Base-by-base conservation (phyloP, 2,797 vertebrate genomes). In the Oophaga sylvatica region DNA sequence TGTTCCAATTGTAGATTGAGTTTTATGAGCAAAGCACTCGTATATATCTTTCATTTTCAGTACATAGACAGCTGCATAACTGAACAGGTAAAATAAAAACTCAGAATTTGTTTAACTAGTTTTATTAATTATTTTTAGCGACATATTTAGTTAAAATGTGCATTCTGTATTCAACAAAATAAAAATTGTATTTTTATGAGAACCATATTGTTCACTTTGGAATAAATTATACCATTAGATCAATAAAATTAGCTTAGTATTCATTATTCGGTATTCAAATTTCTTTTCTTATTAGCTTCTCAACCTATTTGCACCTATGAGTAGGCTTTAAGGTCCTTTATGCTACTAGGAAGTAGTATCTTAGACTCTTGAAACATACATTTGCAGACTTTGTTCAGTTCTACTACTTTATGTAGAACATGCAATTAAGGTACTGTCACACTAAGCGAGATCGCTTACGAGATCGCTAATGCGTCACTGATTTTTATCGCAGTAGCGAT, bases 1-100 rank as follows among this genome's bases (percentile, higher is more conserved):
- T 93, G 92, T 90, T 93, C 92, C 90, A 92, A 89, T 93, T 94
- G 91, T 91, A 87, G 88, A 79, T 79, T 81, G 22, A 67, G 29
- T 83, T 78, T 81, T 77, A 71, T 78, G 22, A 89, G 41, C 16
- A 76, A 45, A 59, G 48, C 78, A 78, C 35, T 62, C 41, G 8
- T 56, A 81, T 86, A 89, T 86, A 84, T 71, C 84, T 80, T 89
- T 82, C 15, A 85, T 81, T 35, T 73, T 60, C 63, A 53, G 2
- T 26, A 48, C 16, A 67, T 26, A 67, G 0, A 11, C 31, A 45
- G 35, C 31, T 63, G 19, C 12, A 63, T 80, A 9, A 63, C 20
- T 48, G 48, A 17, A 29, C 10, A 22, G 48, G 10, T 77, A 26
- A 26, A 56, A 7, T 76, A 13, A 56, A 48, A 48, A 12, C 48